Evolutionary conservation across 2,113 vertebrate species (phyloP).

Genomic region (Rhadina sibilatrix): DNA sequence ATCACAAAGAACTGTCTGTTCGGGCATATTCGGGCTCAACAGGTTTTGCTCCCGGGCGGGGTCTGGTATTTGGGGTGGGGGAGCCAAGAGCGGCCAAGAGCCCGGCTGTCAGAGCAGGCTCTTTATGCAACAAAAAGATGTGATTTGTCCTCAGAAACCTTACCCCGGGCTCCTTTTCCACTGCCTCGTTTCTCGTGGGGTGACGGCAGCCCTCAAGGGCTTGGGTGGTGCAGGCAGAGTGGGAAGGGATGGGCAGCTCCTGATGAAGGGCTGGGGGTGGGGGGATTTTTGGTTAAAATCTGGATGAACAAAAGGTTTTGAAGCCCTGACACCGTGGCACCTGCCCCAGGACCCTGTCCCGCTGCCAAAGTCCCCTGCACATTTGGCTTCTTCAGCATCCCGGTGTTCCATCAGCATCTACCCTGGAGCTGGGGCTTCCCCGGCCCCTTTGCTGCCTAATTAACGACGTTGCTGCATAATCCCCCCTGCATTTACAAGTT

Average conservation of each 20-base stretch:
- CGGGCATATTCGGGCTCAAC: background rate
- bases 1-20: background rate
- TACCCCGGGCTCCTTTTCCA: background rate
- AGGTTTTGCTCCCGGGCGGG: background rate
- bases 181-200: background rate
- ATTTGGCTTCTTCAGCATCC: background rate
- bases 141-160: background rate
- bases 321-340: fast-evolving
- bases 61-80: background rate
- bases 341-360: background rate
- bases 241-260: background rate
- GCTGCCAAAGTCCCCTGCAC: background rate
- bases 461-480: background rate
- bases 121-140: background rate
- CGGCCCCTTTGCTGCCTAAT: background rate
- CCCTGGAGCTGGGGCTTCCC: background rate
- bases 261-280: background rate
- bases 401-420: background rate
- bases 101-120: background rate
- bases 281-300: background rate
- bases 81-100: fast-evolving
- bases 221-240: background rate
- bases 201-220: background rate
- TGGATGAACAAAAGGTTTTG: background rate
- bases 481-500: background rate